A percentile compares a stretch with the other conserved stretches of the same genome.
Evolutionary conservation across 2,113 vertebrate genomes (phyloP).

Genomic region (Alexandromys fortis): DNA sequence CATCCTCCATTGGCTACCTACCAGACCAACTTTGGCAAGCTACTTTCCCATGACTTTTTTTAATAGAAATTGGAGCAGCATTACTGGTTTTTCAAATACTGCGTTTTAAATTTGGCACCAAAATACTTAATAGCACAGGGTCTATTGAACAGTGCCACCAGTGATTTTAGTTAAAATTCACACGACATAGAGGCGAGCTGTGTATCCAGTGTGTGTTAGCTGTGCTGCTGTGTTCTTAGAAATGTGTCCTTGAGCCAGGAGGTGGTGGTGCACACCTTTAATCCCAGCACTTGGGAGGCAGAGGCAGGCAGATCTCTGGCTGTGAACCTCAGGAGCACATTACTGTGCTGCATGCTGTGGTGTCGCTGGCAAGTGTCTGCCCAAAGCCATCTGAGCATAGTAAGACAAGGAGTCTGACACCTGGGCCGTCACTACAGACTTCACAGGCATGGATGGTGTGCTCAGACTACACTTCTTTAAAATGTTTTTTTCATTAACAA

Average conservation of each 20-base stretch:
- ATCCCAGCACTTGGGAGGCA: no score
- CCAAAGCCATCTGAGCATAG: neutral
- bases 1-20: neutral
- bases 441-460: neutral
- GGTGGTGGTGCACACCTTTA: no score
- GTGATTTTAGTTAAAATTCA: neutral
- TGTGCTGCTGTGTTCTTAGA: neutral
- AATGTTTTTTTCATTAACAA: neutral
- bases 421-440: neutral
- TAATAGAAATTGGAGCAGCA: slow-evolving; percentile 69
- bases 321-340: neutral
- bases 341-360: neutral
- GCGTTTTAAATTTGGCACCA: neutral
- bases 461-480: neutral
- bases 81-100: slow-evolving; percentile 54
- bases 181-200: neutral
- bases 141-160: neutral
- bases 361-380: neutral
- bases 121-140: neutral
- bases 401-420: neutral
- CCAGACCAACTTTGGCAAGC: neutral
- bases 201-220: neutral
- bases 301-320: no score
- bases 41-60: slow-evolving; percentile 46
- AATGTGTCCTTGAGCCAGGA: neutral